Evolutionary conservation across 2,888 invertebrate genomes (phyloP), one percentile per base, ranked within the genome.

Genomic region (Syrphus vitripennis): DNA sequence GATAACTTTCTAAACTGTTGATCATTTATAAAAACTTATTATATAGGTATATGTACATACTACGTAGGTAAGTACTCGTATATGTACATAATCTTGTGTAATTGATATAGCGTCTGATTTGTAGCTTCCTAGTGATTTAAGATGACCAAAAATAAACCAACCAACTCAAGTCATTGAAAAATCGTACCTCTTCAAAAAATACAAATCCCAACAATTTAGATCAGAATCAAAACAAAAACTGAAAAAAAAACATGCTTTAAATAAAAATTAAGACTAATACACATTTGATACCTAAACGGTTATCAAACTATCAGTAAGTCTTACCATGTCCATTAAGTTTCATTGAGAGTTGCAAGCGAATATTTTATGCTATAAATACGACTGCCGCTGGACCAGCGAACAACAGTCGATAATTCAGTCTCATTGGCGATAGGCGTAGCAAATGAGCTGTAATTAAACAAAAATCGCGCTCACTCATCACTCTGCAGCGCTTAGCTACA

Each of bases 351-450:
- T 45, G 6, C 67, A 50, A 67, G 21, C 40, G n/a, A 16, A 19
- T 29, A 14, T 14, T 6, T 26, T 59, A 86, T 55, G 69, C 81
- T 82, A 86, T 86, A 86, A 82, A 86, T 86, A 86, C 82, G 31
- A 82, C 69, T 48, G 69, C 19, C 12, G 50, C 72, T 82, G 86
- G 86, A 82, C 82, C 86, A 86, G 63, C 63, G 57, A 45, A 50
- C 63, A 63, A 69, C 82, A 86, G 86, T 86, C 82, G 81, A 78
- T 74, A 78, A 75, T 55, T 74, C 24, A 48, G 77, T 61, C 67
- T 63, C 80, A 76, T 45, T 50, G 53, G 74, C 34, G 37, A 72
- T 45, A 42, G 67, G 63, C 34, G 29, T 24, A 63, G 69, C 48
- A 34, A 61, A 65, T 48, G 50, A 75, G 81, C 76, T 34, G 42